Percentiles rank a stretch among this genome's conserved stretches.
These are phyloP conservation scores for Mesaphorura yosii DNA, from an alignment of 1,140 invertebrate species.

Conservation along the genomic window DNA sequence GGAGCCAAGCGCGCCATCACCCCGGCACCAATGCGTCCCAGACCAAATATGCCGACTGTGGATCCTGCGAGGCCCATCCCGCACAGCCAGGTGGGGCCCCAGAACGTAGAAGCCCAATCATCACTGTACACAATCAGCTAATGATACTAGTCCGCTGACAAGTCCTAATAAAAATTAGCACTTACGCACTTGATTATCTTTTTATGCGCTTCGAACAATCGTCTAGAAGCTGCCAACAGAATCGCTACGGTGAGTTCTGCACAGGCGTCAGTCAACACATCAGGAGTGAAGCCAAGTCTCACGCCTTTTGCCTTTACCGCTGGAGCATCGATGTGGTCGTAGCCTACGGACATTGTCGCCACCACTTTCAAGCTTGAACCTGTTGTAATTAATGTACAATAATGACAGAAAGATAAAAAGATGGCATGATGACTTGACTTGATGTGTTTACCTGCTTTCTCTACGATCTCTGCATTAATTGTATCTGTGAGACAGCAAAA, in stretches of 20 bases:
- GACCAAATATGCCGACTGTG: slow-evolving; percentile 75
- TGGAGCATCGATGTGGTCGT: slow-evolving; percentile 62
- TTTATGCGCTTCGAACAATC: slow-evolving; percentile 67
- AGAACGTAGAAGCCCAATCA: slow-evolving; percentile 59
- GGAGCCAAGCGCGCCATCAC: slow-evolving; percentile 55
- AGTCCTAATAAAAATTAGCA: background rate
- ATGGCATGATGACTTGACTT: background rate
- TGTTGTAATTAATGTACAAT: background rate
- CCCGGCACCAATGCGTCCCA: slow-evolving; percentile 70
- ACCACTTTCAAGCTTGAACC: slow-evolving; percentile 55
- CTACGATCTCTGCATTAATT: slow-evolving; percentile 65
- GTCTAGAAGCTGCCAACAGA: slow-evolving; percentile 62
- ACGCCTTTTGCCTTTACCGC: slow-evolving; percentile 56
- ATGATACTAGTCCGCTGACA: slow-evolving; percentile 5
- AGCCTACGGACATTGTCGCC: slow-evolving; percentile 80
- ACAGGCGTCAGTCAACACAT: slow-evolving; percentile 84
- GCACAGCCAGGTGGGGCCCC: slow-evolving; percentile 62
- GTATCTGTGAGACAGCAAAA: slow-evolving; percentile 73
- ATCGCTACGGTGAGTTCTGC: slow-evolving; percentile 63
- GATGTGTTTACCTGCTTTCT: slow-evolving; percentile 52
- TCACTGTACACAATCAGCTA: slow-evolving; percentile 42
- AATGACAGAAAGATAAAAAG: background rate
- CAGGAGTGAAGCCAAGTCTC: slow-evolving; percentile 75
- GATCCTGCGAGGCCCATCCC: slow-evolving; percentile 64
- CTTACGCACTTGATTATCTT: slow-evolving; percentile 28